Conservation (phyloP, 1,140 invertebrate genomes). For the Galendromus occidentalis region DNA sequence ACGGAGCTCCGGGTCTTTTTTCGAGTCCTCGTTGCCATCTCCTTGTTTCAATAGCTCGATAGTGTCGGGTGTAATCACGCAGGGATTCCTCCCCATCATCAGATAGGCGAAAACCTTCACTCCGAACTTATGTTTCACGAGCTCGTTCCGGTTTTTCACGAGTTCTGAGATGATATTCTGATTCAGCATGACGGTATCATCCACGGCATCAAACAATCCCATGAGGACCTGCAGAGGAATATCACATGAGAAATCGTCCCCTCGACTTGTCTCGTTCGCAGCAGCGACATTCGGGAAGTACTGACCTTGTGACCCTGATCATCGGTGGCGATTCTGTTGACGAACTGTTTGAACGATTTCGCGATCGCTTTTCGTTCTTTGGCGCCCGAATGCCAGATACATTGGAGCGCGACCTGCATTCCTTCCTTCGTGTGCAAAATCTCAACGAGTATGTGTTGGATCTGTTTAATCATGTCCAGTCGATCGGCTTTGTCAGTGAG, state of each 20-base stretch:
- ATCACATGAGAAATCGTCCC: no score
- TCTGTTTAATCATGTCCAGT: constrained; percentile 46
- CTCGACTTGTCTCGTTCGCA: no score
- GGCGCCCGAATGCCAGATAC: constrained; percentile 64
- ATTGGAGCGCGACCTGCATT: constrained; percentile 49
- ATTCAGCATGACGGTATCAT: constrained; percentile 16
- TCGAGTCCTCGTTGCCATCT: constrained; percentile 36
- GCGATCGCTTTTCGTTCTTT: constrained; percentile 53
- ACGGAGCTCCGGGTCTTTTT: constrained; percentile 51
- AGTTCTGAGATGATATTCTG: constrained; percentile 45
- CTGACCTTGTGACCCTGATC: constrained; percentile 59
- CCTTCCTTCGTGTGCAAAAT: constrained; percentile 66
- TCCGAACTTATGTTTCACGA: constrained; percentile 44
- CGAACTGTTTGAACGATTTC: constrained; percentile 54
- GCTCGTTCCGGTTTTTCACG: constrained; percentile 42
- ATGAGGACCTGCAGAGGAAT: constrained; percentile 14
- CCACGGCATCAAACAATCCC: constrained; percentile 5
- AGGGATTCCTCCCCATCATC: constrained; percentile 49
- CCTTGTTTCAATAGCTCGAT: constrained; percentile 48
- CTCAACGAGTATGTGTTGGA: constrained; percentile 46
- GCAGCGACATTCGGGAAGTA: no score
- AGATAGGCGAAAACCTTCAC: constrained; percentile 51
- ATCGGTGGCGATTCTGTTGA: constrained; percentile 53
- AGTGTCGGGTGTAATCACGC: constrained; percentile 49
- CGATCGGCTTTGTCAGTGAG: constrained; percentile 28